Base-by-base conservation (phyloP, 2,888 invertebrate genomes). In the Altica lythri region DNA sequence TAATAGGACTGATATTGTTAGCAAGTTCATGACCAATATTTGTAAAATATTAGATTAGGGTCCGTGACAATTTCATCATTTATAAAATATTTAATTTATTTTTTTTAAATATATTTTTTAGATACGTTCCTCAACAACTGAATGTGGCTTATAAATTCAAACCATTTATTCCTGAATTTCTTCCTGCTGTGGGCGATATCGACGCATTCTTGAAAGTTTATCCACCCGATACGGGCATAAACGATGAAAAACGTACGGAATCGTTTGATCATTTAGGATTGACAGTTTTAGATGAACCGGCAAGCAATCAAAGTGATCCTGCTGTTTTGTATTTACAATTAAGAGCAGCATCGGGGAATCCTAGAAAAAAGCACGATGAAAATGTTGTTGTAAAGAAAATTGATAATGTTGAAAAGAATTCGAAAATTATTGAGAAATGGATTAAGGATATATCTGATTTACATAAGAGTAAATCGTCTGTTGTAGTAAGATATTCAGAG, bases 101-200 rank as follows among this genome's bases (percentile, higher is more conserved):
- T 52, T 1, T 42, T 38, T 14, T 32, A 27, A 5, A 38, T 50
- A 29, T 12, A 16, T 49, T 46, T 64, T 70, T 5, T 69, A 95
- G 95, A 70, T 97, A 96, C 74, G 91, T 92, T 1, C 95, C 97
- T 0, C 95, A 95, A 76, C 88, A 87, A 67, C 88, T 95, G 48
- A 93, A 94, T 64, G 82, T 95, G 34, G 93, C 93, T 45, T 89
- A 90, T 74, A 91, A 91, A 70, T 80, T 98, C 70, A 89, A 91
- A 69, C 95, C 97, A 0, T 98, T 98, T 74, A 86, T 97, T 48
- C 95, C 97, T 1, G 98, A 99, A 70, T 98, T 89, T 78, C 90
- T 98, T 65, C 98, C 99, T 5, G 94, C 96, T 0, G 96, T 99
- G 38, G 99, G 99, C 1, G 98, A 99, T 76, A 95, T 97, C 63